These are phyloP conservation scores for Platalea minor DNA, from an alignment of 2,797 vertebrate species.

Conservation along the genomic window DNA sequence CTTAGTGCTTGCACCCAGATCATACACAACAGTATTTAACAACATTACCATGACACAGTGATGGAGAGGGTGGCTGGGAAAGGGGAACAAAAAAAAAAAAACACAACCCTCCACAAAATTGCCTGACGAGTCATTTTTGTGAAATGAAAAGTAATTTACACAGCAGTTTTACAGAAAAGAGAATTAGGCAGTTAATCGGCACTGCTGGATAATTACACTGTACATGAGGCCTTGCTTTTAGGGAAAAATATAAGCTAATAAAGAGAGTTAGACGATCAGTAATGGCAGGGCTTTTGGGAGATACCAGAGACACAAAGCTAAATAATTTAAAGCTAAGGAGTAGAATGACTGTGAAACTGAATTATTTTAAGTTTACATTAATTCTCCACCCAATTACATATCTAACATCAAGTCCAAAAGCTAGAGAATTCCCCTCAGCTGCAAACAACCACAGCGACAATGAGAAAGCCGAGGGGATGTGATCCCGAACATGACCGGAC, in stretches of 20 bases:
- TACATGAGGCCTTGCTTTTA: slow-evolving; percentile 53
- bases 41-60: not conserved
- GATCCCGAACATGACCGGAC: not conserved
- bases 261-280: not conserved
- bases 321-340: slow-evolving; percentile 44
- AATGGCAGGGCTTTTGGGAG: slow-evolving; percentile 56
- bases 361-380: slow-evolving; percentile 60
- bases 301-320: slow-evolving; percentile 22
- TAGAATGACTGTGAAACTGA: slow-evolving; percentile 22
- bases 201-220: slow-evolving; percentile 61
- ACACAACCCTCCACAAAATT: not conserved
- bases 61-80: not conserved
- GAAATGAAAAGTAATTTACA: slow-evolving; percentile 59
- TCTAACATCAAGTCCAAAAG: slow-evolving; percentile 24
- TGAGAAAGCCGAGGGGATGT: not conserved
- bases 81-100: not conserved
- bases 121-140: slow-evolving; percentile 2
- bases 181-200: slow-evolving; percentile 50
- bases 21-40: not conserved
- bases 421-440: not conserved
- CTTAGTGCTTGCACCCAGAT: not conserved
- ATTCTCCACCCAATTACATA: slow-evolving; percentile 49
- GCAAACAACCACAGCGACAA: not conserved
- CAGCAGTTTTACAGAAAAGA: slow-evolving; percentile 51
- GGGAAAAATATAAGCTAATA: slow-evolving; percentile 62